phyloP scores from a whole-genome alignment of 2,888 invertebrate genomes.

The Helicoverpa assulta region DNA sequence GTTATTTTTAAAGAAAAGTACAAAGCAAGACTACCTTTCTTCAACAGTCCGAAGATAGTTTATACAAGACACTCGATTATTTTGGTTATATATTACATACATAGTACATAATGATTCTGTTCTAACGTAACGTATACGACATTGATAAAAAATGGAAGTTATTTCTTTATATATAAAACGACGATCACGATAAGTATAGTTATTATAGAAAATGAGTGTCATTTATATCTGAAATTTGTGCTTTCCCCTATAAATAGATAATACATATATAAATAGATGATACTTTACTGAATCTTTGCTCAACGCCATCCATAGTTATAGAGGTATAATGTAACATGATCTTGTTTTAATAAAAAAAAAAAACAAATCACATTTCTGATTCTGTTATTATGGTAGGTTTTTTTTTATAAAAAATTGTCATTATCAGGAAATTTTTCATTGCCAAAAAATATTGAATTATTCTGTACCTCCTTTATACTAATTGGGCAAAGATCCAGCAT shows the following conservation, averaged over 20 bases:
- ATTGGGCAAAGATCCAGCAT: conserved; percentile 33
- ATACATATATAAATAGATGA: conserved; percentile 54
- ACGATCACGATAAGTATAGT: conserved; percentile 70
- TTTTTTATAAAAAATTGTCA: not conserved
- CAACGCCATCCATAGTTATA: conserved; percentile 27
- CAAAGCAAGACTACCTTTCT: conserved; percentile 77
- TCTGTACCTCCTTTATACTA: conserved; percentile 18
- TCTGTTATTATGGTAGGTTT: not conserved
- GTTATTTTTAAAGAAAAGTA: conserved; percentile 9
- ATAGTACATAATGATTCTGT: conserved; percentile 71
- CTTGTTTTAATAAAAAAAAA: no score
- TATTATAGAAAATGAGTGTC: conserved; percentile 77
- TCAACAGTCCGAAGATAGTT: conserved; percentile 69
- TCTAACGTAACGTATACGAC: conserved; percentile 83
- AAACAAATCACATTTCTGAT: no score
- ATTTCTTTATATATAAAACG: conserved; percentile 70
- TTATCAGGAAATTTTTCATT: no score
- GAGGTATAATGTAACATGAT: not conserved
- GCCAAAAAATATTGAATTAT: no score
- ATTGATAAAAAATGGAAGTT: conserved; percentile 77
- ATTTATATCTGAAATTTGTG: conserved; percentile 80
- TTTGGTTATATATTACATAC: conserved; percentile 73
- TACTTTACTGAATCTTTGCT: conserved; percentile 43
- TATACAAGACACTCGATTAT: conserved; percentile 80
- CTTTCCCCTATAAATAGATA: conserved; percentile 72